phyloP scores from a whole-genome alignment of 1,140 invertebrate genomes.

The Platyura marginata region DNA sequence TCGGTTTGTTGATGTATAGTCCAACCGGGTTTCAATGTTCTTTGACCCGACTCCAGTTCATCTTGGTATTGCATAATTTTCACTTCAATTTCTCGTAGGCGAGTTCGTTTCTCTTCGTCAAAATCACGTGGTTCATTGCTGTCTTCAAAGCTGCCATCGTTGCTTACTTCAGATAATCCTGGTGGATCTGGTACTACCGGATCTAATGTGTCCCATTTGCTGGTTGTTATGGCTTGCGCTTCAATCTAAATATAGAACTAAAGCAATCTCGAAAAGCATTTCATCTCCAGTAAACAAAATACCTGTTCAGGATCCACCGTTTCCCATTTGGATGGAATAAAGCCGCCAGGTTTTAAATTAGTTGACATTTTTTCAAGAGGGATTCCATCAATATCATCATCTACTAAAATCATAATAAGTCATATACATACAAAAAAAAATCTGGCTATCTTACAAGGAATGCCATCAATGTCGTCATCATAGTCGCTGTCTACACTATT shows the following conservation, averaged over 20 bases:
- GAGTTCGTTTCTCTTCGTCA: slow-evolving; percentile 59
- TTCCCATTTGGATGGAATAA: slow-evolving; percentile 90
- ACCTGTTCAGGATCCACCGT: slow-evolving; percentile 75
- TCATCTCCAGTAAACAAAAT: slow-evolving; percentile 8
- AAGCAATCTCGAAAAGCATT: background rate
- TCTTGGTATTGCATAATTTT: slow-evolving; percentile 93
- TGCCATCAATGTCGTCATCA: slow-evolving; percentile 52
- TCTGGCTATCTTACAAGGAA: slow-evolving; percentile 36
- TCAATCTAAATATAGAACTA: no score
- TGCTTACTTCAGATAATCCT: slow-evolving; percentile 14
- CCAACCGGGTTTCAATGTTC: slow-evolving; percentile 58
- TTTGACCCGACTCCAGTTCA: slow-evolving; percentile 75
- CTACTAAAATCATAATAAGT: slow-evolving; percentile 35
- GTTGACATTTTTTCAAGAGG: slow-evolving; percentile 36
- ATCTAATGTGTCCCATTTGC: slow-evolving; percentile 58
- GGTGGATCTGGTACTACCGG: slow-evolving; percentile 11
- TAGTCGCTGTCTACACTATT: slow-evolving; percentile 25
- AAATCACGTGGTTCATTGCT: slow-evolving; percentile 24
- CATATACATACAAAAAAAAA: no score
- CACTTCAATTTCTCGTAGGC: slow-evolving; percentile 82
- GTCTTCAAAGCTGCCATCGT: background rate
- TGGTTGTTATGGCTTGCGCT: slow-evolving; percentile 75
- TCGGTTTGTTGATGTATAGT: slow-evolving; percentile 68
- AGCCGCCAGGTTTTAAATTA: slow-evolving; percentile 29
- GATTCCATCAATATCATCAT: slow-evolving; percentile 69